These are phyloP conservation scores for Acomys russatus DNA, from an alignment of 2,797 vertebrate genomes.

Conservation along the genomic window DNA sequence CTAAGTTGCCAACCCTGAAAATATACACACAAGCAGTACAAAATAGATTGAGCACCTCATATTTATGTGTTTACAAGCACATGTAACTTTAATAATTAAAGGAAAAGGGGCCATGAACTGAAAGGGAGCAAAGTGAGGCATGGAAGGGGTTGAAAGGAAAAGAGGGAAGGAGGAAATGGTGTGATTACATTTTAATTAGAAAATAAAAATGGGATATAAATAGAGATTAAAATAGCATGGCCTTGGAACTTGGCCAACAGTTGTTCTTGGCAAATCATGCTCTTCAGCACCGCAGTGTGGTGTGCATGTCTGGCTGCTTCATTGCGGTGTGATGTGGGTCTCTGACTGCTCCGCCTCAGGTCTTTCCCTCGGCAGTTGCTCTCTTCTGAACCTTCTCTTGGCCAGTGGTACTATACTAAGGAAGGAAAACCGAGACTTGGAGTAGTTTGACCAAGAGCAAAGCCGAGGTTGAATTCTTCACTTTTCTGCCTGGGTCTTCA, in stretches of 20 bases:
- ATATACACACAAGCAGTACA: neutral
- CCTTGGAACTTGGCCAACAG: neutral
- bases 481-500: neutral
- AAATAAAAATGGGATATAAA: neutral
- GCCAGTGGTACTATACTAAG: neutral
- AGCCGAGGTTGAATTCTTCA: neutral
- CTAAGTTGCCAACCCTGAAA: neutral
- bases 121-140: neutral
- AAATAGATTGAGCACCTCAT: neutral
- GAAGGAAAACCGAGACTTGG: neutral
- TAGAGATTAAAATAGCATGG: neutral
- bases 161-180: neutral
- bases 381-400: neutral
- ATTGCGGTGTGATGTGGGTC: neutral
- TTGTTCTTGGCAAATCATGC: neutral
- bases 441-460: neutral
- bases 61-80: neutral
- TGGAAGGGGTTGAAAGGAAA: neutral
- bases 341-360: neutral
- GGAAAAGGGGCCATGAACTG: neutral
- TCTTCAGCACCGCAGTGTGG: neutral
- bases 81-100: neutral
- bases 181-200: neutral
- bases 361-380: no score
- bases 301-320: no score